Percentiles rank a stretch among this genome's conserved stretches.
These are phyloP conservation scores for Phengaris alcon DNA, from an alignment of 2,888 invertebrate species.

Conservation along the genomic window DNA sequence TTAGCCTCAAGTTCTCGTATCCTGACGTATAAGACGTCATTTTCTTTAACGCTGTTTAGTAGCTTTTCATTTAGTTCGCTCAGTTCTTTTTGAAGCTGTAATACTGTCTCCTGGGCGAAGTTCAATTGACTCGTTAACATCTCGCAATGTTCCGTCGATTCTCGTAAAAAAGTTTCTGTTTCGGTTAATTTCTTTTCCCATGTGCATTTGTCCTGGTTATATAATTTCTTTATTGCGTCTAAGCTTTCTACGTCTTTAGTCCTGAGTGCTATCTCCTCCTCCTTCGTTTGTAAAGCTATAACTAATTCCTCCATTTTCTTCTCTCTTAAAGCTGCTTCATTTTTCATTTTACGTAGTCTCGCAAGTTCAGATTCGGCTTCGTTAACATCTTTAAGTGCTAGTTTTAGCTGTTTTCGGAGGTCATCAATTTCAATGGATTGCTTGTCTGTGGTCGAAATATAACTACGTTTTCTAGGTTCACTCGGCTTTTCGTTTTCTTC, in stretches of 20 bases:
- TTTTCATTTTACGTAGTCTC: slow-evolving; percentile 83
- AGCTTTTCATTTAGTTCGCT: slow-evolving; percentile 83
- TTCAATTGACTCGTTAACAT: slow-evolving; percentile 82
- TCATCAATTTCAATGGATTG: slow-evolving; percentile 84
- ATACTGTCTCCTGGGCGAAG: slow-evolving; percentile 82
- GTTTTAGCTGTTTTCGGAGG: slow-evolving; percentile 83
- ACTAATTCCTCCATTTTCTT: slow-evolving; percentile 88
- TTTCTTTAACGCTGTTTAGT: slow-evolving; percentile 86
- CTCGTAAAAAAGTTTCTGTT: slow-evolving; percentile 83
- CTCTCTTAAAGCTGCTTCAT: slow-evolving; percentile 85
- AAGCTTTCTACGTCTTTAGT: slow-evolving; percentile 85
- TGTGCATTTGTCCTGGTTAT: slow-evolving; percentile 82
- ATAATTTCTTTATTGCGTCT: slow-evolving; percentile 80
- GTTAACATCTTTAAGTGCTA: slow-evolving; percentile 81
- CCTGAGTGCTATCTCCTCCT: slow-evolving; percentile 85
- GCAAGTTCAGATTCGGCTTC: slow-evolving; percentile 86
- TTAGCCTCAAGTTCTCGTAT: slow-evolving; percentile 86
- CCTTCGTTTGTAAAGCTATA: slow-evolving; percentile 86
- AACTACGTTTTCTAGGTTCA: slow-evolving; percentile 75
- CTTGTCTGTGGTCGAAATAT: slow-evolving; percentile 79
- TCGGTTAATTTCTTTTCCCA: slow-evolving; percentile 84
- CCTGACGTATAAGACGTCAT: slow-evolving; percentile 84
- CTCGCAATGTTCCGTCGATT: slow-evolving; percentile 83
- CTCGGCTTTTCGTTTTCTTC: slow-evolving; percentile 72
- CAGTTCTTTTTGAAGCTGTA: slow-evolving; percentile 83